These are phyloP conservation scores for Otis tarda DNA, from an alignment of 2,113 vertebrate species.

Conservation along the genomic window DNA sequence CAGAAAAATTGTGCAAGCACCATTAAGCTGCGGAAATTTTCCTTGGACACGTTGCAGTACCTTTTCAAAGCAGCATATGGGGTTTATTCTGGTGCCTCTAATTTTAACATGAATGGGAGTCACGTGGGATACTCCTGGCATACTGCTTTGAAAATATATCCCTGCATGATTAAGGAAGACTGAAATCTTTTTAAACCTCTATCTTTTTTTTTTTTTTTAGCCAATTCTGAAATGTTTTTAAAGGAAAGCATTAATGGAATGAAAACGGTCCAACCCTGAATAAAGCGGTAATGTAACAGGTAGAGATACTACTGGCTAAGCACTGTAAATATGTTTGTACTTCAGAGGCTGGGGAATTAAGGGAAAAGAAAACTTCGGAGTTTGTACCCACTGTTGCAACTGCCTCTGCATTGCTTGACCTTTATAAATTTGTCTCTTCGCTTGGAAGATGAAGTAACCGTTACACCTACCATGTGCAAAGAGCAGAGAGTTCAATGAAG, in stretches of 20 bases:
- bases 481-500: neutral
- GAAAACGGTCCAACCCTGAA: neutral
- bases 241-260: conserved; percentile 21
- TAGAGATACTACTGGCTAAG: neutral
- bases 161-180: conserved; percentile 48
- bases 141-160: conserved; percentile 61
- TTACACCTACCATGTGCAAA: neutral
- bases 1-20: conserved; percentile 11
- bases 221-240: conserved; percentile 13
- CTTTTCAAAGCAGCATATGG: conserved; percentile 69
- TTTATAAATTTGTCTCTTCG: neutral
- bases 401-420: neutral
- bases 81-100: conserved; percentile 68
- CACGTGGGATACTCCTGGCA: conserved; percentile 58
- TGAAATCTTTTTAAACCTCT: conserved; percentile 27
- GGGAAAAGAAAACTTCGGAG: neutral
- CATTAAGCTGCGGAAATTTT: conserved; percentile 46
- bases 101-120: conserved; percentile 72
- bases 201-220: neutral
- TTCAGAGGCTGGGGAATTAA: neutral
- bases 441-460: neutral
- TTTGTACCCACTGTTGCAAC: neutral
- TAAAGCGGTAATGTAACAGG: neutral
- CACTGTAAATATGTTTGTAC: neutral
- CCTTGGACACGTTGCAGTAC: conserved; percentile 51